Evolutionary conservation across 1,140 invertebrate genomes (phyloP), one percentile per base, ranked within the genome.

Genomic region (Trachymyrmex cornetzi): DNA sequence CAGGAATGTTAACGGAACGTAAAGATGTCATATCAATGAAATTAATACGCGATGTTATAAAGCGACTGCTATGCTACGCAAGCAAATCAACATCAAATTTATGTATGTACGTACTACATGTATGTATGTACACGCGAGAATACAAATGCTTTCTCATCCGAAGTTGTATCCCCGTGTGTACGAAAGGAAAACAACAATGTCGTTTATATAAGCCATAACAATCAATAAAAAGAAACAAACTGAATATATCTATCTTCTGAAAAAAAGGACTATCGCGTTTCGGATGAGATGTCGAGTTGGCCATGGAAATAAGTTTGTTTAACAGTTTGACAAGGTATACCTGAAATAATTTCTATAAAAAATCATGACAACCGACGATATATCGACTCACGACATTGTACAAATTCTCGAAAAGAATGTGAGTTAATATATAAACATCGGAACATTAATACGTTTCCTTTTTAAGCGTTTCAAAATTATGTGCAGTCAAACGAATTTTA

Each of bases 1-100:
- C 90, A 19, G 53, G 19, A 79, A 89, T 92, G 91, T 85, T 91
- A 93, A 90, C 90, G 88, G 92, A 94, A 92, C 89, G 12, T 81
- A 53, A 55, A 92, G 63, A 75, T 48, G 57, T 55, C 82, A 50
- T 44, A 59, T 86, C 84, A 59, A 48, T 69, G 53, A 75, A 50
- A 82, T 87, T 85, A 85, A 86, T 86, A 77, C 64, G 63, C 57
- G 38, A 44, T 82, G 66, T 82, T 81, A 71, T 87, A 64, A 72
- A 82, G 66, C 55, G 71, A 66, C 22, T 30, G 64, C 50, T 79
- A 79, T 6, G 11, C 50, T 61, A 63, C 14, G 61, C 22, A 27
- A 85, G n/a, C 71, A 84, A 87, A 84, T 34, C 84, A 75, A 92
- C 61, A 86, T 86, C 91, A 93, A 71, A 88, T 91, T 92, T 91